phyloP scores from a whole-genome alignment of 2,113 vertebrate genomes.

The Phalacrocorax carbo region DNA sequence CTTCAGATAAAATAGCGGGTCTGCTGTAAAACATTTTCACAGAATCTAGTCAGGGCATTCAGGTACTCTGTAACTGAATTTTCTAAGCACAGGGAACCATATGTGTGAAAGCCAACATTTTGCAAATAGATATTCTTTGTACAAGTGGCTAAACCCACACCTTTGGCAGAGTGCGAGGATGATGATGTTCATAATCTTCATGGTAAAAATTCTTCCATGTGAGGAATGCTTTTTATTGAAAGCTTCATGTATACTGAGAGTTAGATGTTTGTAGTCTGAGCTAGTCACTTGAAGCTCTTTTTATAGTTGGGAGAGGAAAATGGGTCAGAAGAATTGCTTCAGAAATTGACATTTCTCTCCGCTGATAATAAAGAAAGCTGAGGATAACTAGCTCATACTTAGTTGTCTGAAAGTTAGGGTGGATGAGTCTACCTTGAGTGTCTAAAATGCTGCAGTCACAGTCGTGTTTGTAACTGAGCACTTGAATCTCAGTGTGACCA shows the following conservation, averaged over 20 bases:
- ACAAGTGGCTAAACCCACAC: not conserved
- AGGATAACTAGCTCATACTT: not conserved
- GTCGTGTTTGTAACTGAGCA: not conserved
- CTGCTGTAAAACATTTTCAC: not conserved
- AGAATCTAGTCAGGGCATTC: not conserved
- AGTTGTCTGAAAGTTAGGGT: not conserved
- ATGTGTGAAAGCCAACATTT: not conserved
- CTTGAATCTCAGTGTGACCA: not conserved
- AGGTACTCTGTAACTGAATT: not conserved
- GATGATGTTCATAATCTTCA: not conserved
- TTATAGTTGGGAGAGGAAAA: not conserved
- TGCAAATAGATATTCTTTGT: not conserved
- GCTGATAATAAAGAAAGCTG: not conserved
- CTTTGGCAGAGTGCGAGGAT: not conserved
- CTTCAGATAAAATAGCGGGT: not conserved
- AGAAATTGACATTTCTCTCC: not conserved
- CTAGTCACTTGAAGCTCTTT: not conserved
- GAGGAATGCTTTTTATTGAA: not conserved
- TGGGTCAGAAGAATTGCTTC: not conserved
- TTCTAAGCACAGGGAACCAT: not conserved
- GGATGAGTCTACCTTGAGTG: not conserved
- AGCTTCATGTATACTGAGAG: not conserved
- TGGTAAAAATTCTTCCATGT: not conserved
- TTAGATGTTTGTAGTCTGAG: not conserved
- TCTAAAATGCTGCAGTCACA: not conserved